A percentile compares a stretch with the other conserved stretches of the same genome.
Conservation (phyloP, 2,797 vertebrate species). For the Megaceryle alcyon region DNA sequence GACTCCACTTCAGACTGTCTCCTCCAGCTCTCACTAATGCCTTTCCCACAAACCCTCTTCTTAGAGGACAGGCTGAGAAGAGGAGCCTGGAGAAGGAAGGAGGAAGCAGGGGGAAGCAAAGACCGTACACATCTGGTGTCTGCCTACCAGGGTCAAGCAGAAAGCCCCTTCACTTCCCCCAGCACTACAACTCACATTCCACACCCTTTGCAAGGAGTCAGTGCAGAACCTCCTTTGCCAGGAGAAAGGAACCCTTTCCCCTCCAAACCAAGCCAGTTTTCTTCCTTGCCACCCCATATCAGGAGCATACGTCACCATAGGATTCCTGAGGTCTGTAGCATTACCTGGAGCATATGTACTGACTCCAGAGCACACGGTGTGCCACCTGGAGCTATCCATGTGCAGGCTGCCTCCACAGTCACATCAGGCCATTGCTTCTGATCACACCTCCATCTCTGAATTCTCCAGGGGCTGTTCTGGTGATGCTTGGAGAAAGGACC, state of each 20-base stretch:
- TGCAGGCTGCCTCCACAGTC: neutral
- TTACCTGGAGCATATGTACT: neutral
- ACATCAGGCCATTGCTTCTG: neutral
- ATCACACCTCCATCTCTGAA: neutral
- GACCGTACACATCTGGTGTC: neutral
- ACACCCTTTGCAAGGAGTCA: neutral
- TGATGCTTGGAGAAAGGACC: neutral
- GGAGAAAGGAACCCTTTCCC: neutral
- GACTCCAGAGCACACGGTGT: neutral
- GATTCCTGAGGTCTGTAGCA: neutral
- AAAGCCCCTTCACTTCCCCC: neutral
- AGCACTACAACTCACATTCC: neutral
- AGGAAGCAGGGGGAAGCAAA: neutral
- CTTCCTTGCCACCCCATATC: neutral
- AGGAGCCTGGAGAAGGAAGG: neutral
- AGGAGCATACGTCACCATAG: neutral
- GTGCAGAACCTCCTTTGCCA: neutral
- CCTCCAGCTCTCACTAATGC: neutral
- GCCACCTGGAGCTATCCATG: neutral
- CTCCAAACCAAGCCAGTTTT: neutral
- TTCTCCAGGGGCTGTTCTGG: neutral
- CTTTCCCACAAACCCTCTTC: neutral
- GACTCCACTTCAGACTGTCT: neutral
- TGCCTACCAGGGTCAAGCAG: neutral
- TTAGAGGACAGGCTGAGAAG: neutral